Percentiles rank a stretch among this genome's conserved stretches.
Conservation (phyloP, 2,888 invertebrate genomes). For the Agonopterix subpropinquella region DNA sequence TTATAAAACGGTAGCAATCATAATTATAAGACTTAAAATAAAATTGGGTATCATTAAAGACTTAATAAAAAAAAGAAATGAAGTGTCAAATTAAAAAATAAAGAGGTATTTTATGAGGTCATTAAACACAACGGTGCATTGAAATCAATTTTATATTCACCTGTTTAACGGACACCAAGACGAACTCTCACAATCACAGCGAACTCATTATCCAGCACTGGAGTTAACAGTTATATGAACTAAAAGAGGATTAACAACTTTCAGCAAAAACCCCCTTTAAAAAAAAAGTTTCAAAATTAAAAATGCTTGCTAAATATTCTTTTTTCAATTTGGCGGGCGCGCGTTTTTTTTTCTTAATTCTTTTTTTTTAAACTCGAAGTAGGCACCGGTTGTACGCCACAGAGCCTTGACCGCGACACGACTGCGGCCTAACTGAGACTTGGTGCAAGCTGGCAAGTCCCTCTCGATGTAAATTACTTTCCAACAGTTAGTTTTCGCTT, state of each 20-base stretch:
- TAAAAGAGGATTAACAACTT: constrained; percentile 48
- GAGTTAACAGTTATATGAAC: constrained; percentile 63
- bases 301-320: constrained; percentile 24
- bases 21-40: too few species aligned
- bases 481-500: constrained; percentile 71
- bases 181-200: constrained; percentile 63
- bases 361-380: constrained; percentile 27
- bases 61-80: not conserved
- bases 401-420: constrained; percentile 68
- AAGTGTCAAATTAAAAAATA: not conserved
- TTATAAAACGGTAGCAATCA: too few species aligned
- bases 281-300: constrained; percentile 16
- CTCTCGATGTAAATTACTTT: constrained; percentile 61
- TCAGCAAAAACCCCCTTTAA: constrained; percentile 7
- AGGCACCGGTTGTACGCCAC: constrained; percentile 40
- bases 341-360: constrained; percentile 51
- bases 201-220: constrained; percentile 68
- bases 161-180: constrained; percentile 56
- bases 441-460: constrained; percentile 42
- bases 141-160: constrained; percentile 57
- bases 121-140: constrained; percentile 37
- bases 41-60: not conserved
- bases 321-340: constrained; percentile 56
- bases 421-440: constrained; percentile 61
- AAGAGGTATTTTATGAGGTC: constrained; percentile 5